Conservation (phyloP, 2,113 vertebrate genomes). For the Brienomyrus longianalis region DNA sequence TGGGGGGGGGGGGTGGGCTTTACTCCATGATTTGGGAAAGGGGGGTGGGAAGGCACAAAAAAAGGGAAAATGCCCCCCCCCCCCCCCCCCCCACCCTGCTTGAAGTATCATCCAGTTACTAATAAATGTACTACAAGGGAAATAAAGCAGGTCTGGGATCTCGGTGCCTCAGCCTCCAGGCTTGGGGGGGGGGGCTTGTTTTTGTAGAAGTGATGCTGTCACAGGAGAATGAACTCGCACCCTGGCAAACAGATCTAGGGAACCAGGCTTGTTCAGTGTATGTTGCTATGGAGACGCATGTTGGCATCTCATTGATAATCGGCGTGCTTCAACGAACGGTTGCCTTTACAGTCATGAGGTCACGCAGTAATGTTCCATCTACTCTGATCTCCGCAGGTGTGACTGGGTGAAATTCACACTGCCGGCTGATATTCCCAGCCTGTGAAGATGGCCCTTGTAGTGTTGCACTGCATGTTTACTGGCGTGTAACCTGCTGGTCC, state of each 20-base stretch:
- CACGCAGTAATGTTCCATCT: neutral
- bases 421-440: neutral
- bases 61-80: slow-evolving; percentile 22
- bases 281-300: neutral
- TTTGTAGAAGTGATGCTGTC: neutral
- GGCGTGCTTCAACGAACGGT: neutral
- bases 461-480: neutral
- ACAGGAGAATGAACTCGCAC: neutral
- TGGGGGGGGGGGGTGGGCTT: no score
- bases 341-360: neutral
- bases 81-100: slow-evolving; percentile 13
- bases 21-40: no score
- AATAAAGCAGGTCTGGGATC: slow-evolving; percentile 48
- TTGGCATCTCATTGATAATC: neutral
- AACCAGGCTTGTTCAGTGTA: neutral
- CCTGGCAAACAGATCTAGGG: neutral
- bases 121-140: slow-evolving; percentile 38
- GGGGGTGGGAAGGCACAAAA: no score
- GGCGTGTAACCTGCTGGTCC: neutral
- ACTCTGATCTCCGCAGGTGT: neutral
- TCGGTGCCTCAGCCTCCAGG: slow-evolving; percentile 33
- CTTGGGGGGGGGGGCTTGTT: neutral
- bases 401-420: neutral
- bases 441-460: neutral
- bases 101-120: slow-evolving; percentile 38